These are phyloP conservation scores for Drosophila pegasa DNA, from an alignment of 2,888 invertebrate genomes.

Conservation along the genomic window DNA sequence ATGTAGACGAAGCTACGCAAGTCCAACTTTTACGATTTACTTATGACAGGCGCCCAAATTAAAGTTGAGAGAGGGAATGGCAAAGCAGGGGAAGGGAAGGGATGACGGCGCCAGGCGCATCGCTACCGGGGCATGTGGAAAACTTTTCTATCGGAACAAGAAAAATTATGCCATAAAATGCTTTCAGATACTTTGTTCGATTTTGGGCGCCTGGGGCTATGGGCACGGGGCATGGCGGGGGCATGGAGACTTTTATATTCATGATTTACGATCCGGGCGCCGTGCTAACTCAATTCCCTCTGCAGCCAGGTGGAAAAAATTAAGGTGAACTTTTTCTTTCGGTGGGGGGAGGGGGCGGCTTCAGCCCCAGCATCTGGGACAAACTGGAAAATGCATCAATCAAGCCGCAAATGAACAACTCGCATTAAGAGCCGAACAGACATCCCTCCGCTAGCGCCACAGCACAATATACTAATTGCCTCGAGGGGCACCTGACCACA, in stretches of 20 bases:
- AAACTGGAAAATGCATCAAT: slow-evolving; percentile 59
- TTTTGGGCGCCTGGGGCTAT: slow-evolving; percentile 1
- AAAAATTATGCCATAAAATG: slow-evolving; percentile 68
- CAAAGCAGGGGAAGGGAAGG: neutral
- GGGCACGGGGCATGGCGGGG: neutral
- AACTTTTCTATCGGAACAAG: slow-evolving; percentile 47
- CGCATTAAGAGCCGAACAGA: slow-evolving; percentile 44
- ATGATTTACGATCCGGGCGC: slow-evolving; percentile 70
- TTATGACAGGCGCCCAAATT: slow-evolving; percentile 24
- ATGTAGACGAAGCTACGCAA: slow-evolving; percentile 29
- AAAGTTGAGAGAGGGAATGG: slow-evolving; percentile 18
- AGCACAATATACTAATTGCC: slow-evolving; percentile 64
- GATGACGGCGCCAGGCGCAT: slow-evolving; percentile 14
- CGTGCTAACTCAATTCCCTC: slow-evolving; percentile 49
- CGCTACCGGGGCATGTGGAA: slow-evolving; percentile 36
- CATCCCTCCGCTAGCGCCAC: slow-evolving; percentile 46
- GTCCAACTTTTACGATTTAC: slow-evolving; percentile 53
- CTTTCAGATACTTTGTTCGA: slow-evolving; percentile 37
- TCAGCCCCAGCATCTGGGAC: slow-evolving; percentile 2
- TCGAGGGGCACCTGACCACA: slow-evolving; percentile 6
- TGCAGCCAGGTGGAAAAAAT: slow-evolving; percentile 58
- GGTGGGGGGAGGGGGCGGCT: no score
- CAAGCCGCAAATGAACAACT: slow-evolving; percentile 59
- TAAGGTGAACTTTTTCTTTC: slow-evolving; percentile 39
- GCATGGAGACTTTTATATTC: slow-evolving; percentile 58